Evolutionary conservation across 37 sponge, comb jelly and placozoan genomes (phyloP).

Genomic region (Agelas oroides): DNA sequence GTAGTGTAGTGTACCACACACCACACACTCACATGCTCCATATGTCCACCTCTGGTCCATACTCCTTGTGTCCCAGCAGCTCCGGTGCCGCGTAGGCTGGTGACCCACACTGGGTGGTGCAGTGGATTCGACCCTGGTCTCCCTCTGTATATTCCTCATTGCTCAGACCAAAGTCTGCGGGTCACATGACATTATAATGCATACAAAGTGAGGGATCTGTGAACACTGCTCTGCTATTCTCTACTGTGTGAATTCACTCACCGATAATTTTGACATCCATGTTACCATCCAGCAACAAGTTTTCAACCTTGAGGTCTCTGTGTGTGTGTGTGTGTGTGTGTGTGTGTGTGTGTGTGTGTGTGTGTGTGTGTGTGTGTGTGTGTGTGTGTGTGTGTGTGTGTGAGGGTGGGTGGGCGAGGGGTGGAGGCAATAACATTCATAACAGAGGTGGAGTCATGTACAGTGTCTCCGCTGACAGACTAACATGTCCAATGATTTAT

Average conservation of each 20-base stretch:
- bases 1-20: no score
- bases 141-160: conserved; percentile 69
- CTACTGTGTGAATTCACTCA: conserved; percentile 10
- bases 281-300: conserved; percentile 85
- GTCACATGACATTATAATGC: not conserved
- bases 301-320: conserved; percentile 98
- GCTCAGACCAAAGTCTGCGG: conserved; percentile 90
- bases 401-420: no score
- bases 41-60: conserved; percentile 96
- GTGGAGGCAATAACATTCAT: no score
- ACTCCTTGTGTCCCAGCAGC: conserved; percentile 89
- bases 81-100: conserved; percentile 99
- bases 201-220: not conserved
- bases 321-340: not conserved
- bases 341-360: conserved; percentile 20
- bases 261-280: conserved; percentile 92
- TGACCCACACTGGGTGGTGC: conserved; percentile 96
- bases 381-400: not conserved
- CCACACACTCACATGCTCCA: conserved; percentile 95
- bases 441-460: no score
- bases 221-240: no score
- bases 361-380: conserved; percentile 4
- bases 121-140: conserved; percentile 64
- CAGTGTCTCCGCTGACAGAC: no score
- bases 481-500: no score